A percentile compares a stretch with the other conserved stretches of the same genome.
Evolutionary conservation across 2,797 vertebrate species (phyloP).

Genomic region (Pyrocephalus nanus): DNA sequence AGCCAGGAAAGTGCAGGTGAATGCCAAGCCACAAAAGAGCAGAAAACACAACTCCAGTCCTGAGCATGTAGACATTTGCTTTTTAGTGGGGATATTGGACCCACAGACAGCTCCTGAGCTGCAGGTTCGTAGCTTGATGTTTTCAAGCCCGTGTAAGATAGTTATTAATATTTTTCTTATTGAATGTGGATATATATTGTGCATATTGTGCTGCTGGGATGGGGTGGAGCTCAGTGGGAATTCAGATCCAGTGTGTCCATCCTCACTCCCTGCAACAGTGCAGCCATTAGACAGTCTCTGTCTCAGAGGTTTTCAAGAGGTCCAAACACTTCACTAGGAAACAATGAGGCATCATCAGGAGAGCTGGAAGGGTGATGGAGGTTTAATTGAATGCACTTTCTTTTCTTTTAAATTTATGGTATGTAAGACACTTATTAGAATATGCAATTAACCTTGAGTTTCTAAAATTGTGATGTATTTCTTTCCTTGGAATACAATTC

Average conservation of each 20-base stretch:
- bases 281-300: background rate
- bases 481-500: constrained; percentile 25
- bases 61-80: background rate
- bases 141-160: background rate
- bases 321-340: background rate
- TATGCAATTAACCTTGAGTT: constrained; percentile 65
- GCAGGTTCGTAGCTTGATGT: background rate
- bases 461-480: constrained; percentile 56
- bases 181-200: background rate
- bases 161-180: background rate
- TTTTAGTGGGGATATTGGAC: background rate
- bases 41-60: background rate
- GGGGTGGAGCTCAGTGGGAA: background rate
- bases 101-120: background rate
- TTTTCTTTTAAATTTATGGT: constrained; percentile 40
- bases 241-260: background rate
- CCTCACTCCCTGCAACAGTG: background rate
- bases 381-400: background rate
- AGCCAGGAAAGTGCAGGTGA: background rate
- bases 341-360: background rate
- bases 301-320: background rate
- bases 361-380: background rate
- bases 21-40: background rate
- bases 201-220: background rate
- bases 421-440: constrained; percentile 26